Conservation (phyloP, 2,888 invertebrate species). For the Rhorus exstirpatorius region DNA sequence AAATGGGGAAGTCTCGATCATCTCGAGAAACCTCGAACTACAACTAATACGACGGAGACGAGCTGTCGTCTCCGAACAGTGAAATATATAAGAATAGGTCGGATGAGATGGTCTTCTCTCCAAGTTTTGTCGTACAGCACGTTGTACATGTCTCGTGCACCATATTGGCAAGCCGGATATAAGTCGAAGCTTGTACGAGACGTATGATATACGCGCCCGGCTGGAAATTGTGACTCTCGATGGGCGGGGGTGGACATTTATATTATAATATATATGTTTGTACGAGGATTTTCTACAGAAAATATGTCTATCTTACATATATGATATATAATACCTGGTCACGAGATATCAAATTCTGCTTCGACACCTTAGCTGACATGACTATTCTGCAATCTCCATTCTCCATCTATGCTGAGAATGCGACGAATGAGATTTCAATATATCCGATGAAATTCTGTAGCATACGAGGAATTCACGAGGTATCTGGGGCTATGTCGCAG, state of each 20-base stretch:
- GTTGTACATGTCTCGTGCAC: constrained; percentile 28
- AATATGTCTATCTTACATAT: not conserved
- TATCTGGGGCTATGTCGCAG: not conserved
- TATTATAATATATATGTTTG: not conserved
- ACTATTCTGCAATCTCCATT: constrained; percentile 66
- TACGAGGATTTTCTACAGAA: not conserved
- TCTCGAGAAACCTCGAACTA: constrained; percentile 14
- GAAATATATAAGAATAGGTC: constrained; percentile 31
- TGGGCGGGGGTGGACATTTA: not conserved
- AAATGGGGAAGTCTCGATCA: not conserved
- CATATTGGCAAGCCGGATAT: constrained; percentile 63
- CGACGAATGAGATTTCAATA: constrained; percentile 20
- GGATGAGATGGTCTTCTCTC: constrained; percentile 11
- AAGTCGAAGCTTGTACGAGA: constrained; percentile 23
- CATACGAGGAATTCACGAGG: constrained; percentile 29
- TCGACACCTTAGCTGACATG: constrained; percentile 71
- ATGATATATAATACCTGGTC: not conserved
- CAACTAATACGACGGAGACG: constrained; percentile 21
- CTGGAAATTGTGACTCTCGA: constrained; percentile 20
- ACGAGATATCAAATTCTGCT: not conserved
- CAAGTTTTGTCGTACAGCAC: constrained; percentile 19
- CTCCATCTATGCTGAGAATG: not conserved
- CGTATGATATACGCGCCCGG: constrained; percentile 11
- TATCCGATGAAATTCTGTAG: constrained; percentile 13
- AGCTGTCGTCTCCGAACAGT: constrained; percentile 57